phyloP scores from a whole-genome alignment of 2,113 vertebrate genomes.

The Australoheros scitulus region DNA sequence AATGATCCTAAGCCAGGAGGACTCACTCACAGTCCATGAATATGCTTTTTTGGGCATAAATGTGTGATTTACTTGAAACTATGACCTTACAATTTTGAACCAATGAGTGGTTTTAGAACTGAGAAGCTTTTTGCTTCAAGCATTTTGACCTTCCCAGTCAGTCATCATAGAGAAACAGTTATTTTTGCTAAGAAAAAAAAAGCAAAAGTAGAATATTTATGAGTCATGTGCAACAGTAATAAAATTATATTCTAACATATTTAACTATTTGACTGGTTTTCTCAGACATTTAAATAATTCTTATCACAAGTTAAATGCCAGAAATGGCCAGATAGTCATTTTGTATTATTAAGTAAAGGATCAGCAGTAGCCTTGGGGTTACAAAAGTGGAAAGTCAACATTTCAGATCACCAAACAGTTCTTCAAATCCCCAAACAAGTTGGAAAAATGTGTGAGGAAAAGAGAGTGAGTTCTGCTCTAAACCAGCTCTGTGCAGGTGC shows the following conservation, averaged over 20 bases:
- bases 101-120: not conserved
- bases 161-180: too few species aligned
- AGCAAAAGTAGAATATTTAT: too few species aligned
- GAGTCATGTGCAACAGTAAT: too few species aligned
- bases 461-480: constrained; percentile 2
- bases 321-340: not conserved
- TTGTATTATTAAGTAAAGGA: not conserved
- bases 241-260: not conserved
- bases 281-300: too few species aligned
- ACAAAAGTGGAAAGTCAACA: not conserved
- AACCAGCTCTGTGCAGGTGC: constrained; percentile 6
- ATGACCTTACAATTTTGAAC: too few species aligned
- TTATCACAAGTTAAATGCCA: not conserved
- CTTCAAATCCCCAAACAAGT: not conserved
- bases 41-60: too few species aligned
- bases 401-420: not conserved
- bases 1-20: too few species aligned
- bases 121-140: not conserved
- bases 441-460: not conserved
- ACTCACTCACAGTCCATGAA: too few species aligned
- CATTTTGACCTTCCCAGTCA: too few species aligned
- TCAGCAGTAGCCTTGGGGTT: not conserved
- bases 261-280: too few species aligned
- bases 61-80: not conserved
- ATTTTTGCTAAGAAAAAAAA: too few species aligned